Evolutionary conservation across 2,797 vertebrate genomes (phyloP).

Genomic region (Cyprinodon diabolis): DNA sequence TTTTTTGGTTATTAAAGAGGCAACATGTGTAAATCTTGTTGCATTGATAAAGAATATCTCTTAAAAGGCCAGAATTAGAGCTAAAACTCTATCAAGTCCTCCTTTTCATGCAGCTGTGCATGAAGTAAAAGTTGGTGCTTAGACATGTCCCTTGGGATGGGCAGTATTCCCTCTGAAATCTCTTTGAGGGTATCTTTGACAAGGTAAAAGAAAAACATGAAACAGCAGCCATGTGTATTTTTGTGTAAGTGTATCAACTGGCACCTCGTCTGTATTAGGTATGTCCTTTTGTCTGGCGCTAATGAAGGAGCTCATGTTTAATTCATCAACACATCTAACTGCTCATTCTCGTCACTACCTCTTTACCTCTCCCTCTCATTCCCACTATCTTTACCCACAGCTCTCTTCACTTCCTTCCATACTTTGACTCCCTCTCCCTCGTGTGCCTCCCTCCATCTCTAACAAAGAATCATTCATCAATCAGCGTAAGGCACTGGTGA

Average conservation of each 20-base stretch:
- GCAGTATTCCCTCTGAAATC: slow-evolving; percentile 60
- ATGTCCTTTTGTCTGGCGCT: slow-evolving; percentile 82
- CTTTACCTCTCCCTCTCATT: slow-evolving; percentile 49
- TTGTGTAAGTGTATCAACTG: slow-evolving; percentile 8
- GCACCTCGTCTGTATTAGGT: slow-evolving; percentile 67
- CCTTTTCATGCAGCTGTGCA: slow-evolving; percentile 35
- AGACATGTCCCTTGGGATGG: slow-evolving; percentile 57
- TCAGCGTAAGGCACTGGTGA: slow-evolving; percentile 82
- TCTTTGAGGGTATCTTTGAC: slow-evolving; percentile 74
- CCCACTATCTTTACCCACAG: slow-evolving; percentile 51
- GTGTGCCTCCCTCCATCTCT: slow-evolving; percentile 58
- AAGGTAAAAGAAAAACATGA: slow-evolving; percentile 65
- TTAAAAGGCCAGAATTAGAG: slow-evolving; percentile 25
- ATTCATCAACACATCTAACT: slow-evolving; percentile 80
- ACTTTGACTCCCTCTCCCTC: slow-evolving; percentile 54
- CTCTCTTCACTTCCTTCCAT: slow-evolving; percentile 59
- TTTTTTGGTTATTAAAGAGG: slow-evolving; percentile 17
- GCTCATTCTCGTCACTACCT: slow-evolving; percentile 43
- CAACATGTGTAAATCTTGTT: slow-evolving; percentile 70
- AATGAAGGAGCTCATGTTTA: slow-evolving; percentile 86
- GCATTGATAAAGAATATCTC: slow-evolving; percentile 34
- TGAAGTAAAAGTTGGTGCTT: slow-evolving; percentile 55
- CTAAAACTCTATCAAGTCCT: slow-evolving; percentile 55
- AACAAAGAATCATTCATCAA: slow-evolving; percentile 88
- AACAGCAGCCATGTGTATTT: slow-evolving; percentile 37